These are phyloP conservation scores for Sebastes diploproa DNA, from an alignment of 2,797 vertebrate species.

Conservation along the genomic window DNA sequence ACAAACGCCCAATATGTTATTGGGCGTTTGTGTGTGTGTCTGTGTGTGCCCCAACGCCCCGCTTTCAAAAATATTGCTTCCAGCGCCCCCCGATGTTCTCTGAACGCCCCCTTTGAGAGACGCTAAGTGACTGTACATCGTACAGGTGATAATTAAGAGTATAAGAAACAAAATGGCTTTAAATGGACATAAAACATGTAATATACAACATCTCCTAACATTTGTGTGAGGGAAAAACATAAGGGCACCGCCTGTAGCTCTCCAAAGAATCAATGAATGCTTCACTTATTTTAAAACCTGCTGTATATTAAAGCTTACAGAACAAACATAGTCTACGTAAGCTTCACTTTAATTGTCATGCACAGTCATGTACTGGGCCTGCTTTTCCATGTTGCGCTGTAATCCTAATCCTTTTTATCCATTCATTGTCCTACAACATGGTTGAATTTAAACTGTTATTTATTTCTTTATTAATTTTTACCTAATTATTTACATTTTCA, in stretches of 20 bases:
- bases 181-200: neutral
- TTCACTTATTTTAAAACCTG: neutral
- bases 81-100: too few relatives aligned
- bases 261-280: neutral
- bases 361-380: constrained; percentile 1
- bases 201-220: neutral
- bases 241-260: neutral
- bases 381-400: constrained; percentile 8
- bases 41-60: too few relatives aligned
- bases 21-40: too few relatives aligned
- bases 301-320: constrained; percentile 4
- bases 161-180: neutral
- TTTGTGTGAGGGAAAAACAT: neutral
- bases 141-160: neutral
- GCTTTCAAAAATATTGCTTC: too few relatives aligned
- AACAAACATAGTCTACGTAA: constrained; percentile 6
- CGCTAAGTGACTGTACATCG: neutral
- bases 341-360: constrained; percentile 11
- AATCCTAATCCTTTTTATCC: constrained; percentile 41
- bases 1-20: too few relatives aligned
- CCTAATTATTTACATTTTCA: neutral
- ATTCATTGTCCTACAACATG: constrained; percentile 25
- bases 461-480: neutral
- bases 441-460: neutral
- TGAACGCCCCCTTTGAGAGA: too few relatives aligned